Conservation (phyloP, 2,113 vertebrate species). For the Nyctereutes procyonoides region DNA sequence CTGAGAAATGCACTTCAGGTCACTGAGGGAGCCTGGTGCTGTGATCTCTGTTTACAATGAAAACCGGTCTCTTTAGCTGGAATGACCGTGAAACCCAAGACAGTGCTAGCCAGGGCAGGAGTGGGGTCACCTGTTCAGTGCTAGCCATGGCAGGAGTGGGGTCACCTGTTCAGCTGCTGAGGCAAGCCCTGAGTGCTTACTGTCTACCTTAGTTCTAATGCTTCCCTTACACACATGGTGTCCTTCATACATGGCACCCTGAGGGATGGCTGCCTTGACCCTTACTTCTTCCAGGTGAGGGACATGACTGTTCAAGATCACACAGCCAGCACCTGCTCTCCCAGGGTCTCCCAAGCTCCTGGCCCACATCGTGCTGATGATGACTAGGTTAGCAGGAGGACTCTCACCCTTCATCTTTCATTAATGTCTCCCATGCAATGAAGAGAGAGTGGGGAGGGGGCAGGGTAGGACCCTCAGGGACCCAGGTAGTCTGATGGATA, state of each 20-base stretch:
- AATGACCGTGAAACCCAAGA: too few relatives aligned
- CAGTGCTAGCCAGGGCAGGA: too few relatives aligned
- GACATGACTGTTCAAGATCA: neutral
- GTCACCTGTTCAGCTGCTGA: too few relatives aligned
- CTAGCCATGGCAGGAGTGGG: too few relatives aligned
- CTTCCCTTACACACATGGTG: neutral
- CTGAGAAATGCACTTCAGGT: too few relatives aligned
- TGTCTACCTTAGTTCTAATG: fast-evolving
- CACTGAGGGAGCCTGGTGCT: too few relatives aligned
- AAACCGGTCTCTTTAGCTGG: too few relatives aligned
- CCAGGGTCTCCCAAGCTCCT: fast-evolving
- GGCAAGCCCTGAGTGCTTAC: neutral
- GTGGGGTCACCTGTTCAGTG: too few relatives aligned
- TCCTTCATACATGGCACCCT: neutral
- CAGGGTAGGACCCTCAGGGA: too few relatives aligned
- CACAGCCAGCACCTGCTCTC: neutral
- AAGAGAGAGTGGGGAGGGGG: fast-evolving
- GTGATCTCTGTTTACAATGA: too few relatives aligned
- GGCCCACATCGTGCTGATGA: neutral
- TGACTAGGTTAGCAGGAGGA: fast-evolving
- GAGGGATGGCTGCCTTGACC: fast-evolving
- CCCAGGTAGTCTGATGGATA: fast-evolving
- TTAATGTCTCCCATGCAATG: neutral
- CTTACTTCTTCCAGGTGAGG: neutral
- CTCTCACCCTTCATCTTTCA: neutral